phyloP scores from a whole-genome alignment of 2,113 vertebrate species.

The Muntiacus reevesi region DNA sequence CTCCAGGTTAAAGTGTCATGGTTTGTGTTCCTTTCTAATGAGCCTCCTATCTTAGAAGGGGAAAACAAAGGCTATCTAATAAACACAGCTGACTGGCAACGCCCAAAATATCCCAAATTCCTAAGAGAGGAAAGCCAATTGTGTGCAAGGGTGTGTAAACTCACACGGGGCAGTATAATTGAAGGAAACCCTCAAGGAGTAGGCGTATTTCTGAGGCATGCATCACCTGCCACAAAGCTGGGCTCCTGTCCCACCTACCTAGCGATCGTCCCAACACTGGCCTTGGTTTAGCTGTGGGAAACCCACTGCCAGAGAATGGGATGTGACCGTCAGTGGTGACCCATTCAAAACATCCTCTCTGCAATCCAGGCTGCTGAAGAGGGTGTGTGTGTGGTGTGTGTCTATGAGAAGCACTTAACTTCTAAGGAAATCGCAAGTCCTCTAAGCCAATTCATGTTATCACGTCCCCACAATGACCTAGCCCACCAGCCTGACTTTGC shows the following conservation, averaged over 20 bases:
- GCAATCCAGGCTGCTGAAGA: not conserved
- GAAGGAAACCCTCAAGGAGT: slow-evolving; percentile 19
- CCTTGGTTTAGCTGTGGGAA: not conserved
- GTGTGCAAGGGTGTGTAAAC: not conserved
- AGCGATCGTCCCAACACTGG: not conserved
- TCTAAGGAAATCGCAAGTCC: not conserved
- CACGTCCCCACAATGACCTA: not conserved
- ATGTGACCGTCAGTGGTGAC: not conserved
- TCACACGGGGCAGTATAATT: not conserved
- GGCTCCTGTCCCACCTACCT: not conserved
- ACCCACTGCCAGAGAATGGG: not conserved
- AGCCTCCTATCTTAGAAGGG: slow-evolving; percentile 30
- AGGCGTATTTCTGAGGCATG: not conserved
- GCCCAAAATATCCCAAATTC: not conserved
- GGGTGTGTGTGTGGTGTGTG: too few relatives aligned
- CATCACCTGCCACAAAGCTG: not conserved
- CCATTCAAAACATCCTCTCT: slow-evolving; percentile 25
- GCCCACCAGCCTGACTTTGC: not conserved
- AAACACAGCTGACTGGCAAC: not conserved
- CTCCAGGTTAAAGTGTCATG: not conserved
- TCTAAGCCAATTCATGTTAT: not conserved
- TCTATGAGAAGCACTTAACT: not conserved
- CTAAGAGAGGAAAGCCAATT: not conserved
- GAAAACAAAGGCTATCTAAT: slow-evolving; percentile 55
- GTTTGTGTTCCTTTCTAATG: slow-evolving; percentile 38